Evolutionary conservation across 2,888 invertebrate genomes (phyloP), one percentile per base, ranked within the genome.

Genomic region (Acrocera orbiculus): DNA sequence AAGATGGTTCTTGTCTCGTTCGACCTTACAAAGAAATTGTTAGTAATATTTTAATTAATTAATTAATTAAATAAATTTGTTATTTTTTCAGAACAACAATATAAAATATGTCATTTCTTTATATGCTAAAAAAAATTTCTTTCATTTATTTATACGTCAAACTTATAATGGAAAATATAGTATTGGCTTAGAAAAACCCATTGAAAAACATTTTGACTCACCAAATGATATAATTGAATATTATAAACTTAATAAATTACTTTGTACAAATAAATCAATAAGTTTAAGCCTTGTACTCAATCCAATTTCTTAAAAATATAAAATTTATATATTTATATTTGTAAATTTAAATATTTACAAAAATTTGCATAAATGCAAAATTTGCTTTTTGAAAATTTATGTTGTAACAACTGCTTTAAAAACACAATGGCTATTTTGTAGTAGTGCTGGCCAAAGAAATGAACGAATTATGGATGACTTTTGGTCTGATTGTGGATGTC

Each of bases 401-500:
- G 87, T 87, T 41, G 85, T 70, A 26, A 89, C 86, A 16, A 87
- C 76, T 3, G 83, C 87, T 54, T 86, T 77, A 59, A 81, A 78
- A 37, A 83, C 78, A 55, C 81, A 86, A 27, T 70, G 67, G 45
- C 72, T 75, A 16, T 73, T 73, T 42, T 81, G 78, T 58, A 83
- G 65, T 28, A 89, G 64, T 2, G 83, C 79, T 2, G 89, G 89
- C 89, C 89, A 89, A 32, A 89, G 65, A 58, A 83, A 86, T 3
- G 77, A 73, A 51, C 74, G 72, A 47, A 89, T 78, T 30, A 72
- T 67, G 52, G 78, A 76, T 7, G 75, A 76, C 43, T 74, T 73
- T 2, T 73, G 68, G 51, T 83, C 76, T 2, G 85, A 73, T 1
- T 72, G 64, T 48, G 81, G 76, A 61, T 80, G 81, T 4, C 86